Evolutionary conservation across 1,140 invertebrate genomes (phyloP).

Genomic region (Medauroidea extradentata): DNA sequence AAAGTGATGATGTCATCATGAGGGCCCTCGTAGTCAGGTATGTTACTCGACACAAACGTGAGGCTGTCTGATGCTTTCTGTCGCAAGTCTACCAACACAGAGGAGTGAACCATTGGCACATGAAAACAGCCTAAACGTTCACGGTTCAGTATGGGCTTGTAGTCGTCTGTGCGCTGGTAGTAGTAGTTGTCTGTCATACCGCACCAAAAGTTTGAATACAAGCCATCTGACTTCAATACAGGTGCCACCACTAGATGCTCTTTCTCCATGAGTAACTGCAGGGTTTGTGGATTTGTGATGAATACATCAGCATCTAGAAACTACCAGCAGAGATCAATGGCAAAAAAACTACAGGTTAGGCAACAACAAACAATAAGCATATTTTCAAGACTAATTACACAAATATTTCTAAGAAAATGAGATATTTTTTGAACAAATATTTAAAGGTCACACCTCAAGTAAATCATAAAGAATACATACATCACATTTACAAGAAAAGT

Average conservation of each 20-base stretch:
- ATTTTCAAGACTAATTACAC: no score
- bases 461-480: background rate
- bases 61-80: constrained; percentile 56
- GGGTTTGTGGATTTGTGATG: constrained; percentile 64
- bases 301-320: constrained; percentile 88
- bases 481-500: background rate
- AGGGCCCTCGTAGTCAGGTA: constrained; percentile 66
- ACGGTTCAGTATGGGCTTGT: constrained; percentile 72
- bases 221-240: constrained; percentile 76
- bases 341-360: background rate
- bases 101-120: constrained; percentile 92
- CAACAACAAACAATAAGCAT: background rate
- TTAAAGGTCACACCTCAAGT: no score
- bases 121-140: constrained; percentile 69
- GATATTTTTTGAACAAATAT: no score
- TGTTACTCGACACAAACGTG: constrained; percentile 66
- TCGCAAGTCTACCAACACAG: constrained; percentile 77
- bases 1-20: constrained; percentile 94
- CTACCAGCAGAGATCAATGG: constrained; percentile 50
- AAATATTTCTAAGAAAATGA: no score
- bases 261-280: constrained; percentile 65
- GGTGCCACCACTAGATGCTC: constrained; percentile 67
- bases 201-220: constrained; percentile 96
- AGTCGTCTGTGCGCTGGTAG: constrained; percentile 82
- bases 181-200: constrained; percentile 87